Evolutionary conservation across 2,797 vertebrate genomes (phyloP).

Genomic region (Acanthurus leucopareius): DNA sequence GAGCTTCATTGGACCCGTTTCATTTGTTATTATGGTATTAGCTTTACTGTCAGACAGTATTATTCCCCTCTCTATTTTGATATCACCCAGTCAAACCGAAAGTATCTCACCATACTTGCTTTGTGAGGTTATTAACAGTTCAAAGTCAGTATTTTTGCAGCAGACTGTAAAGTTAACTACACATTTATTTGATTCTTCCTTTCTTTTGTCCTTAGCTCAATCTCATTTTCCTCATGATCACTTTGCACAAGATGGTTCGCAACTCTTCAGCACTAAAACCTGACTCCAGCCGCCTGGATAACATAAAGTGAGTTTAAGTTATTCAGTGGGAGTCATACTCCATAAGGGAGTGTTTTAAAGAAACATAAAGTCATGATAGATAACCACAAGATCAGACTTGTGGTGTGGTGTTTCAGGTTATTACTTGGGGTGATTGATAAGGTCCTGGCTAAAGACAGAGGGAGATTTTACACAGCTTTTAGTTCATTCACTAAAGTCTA

Average conservation of each 20-base stretch:
- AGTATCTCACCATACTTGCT: slow-evolving; percentile 26
- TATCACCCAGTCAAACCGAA: slow-evolving; percentile 39
- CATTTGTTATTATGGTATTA: slow-evolving; percentile 95
- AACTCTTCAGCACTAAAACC: slow-evolving; percentile 94
- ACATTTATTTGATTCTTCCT: slow-evolving; percentile 20
- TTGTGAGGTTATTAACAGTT: slow-evolving; percentile 32
- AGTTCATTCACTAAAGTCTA: too few species aligned
- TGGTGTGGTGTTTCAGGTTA: not conserved
- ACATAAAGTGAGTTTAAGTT: slow-evolving; percentile 90
- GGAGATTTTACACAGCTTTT: too few species aligned
- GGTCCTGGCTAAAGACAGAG: too few species aligned
- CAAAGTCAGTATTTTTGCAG: slow-evolving; percentile 10
- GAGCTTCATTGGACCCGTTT: slow-evolving; percentile 96
- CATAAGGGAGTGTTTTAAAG: not conserved
- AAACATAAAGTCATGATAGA: not conserved
- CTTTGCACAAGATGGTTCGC: slow-evolving; percentile 95
- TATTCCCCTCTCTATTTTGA: slow-evolving; percentile 41
- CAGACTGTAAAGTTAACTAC: not conserved
- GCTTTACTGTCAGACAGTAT: slow-evolving; percentile 59
- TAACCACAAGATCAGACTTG: not conserved
- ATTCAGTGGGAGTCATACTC: not conserved
- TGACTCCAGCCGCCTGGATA: slow-evolving; percentile 93
- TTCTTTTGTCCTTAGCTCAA: slow-evolving; percentile 87
- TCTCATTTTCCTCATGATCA: slow-evolving; percentile 95
- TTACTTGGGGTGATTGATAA: not conserved